Percentiles rank a stretch among this genome's conserved stretches.
Conservation (phyloP, 2,888 invertebrate species). For the Netelia inedita region DNA sequence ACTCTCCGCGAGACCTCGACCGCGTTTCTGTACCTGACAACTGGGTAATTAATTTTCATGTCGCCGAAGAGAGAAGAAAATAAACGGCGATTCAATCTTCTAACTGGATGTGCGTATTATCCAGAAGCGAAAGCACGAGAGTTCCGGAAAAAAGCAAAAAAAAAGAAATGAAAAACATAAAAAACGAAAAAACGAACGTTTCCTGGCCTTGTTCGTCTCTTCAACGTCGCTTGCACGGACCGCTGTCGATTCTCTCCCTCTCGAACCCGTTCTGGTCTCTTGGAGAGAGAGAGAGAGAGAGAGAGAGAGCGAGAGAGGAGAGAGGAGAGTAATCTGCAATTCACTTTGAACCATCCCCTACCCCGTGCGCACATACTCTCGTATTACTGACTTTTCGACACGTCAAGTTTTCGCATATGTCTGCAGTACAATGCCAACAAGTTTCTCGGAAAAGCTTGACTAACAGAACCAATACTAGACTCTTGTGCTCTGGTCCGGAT, state of each 20-base stretch:
- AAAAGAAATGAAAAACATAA: background rate
- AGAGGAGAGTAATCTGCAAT: constrained; percentile 53
- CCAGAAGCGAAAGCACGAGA: constrained; percentile 5
- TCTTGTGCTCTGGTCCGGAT: constrained; percentile 18
- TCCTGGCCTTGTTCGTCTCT: constrained; percentile 53
- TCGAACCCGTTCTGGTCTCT: constrained; percentile 46
- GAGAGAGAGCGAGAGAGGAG: too few species aligned
- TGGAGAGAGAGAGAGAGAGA: background rate
- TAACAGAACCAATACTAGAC: constrained; percentile 57
- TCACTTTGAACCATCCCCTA: constrained; percentile 49
- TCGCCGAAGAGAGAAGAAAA: constrained; percentile 77
- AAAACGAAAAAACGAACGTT: constrained; percentile 14
- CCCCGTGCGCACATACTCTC: background rate
- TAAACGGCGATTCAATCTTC: constrained; percentile 78
- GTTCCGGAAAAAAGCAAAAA: constrained; percentile 26
- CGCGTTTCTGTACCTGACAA: constrained; percentile 81
- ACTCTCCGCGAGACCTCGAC: constrained; percentile 69
- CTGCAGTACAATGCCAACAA: constrained; percentile 47
- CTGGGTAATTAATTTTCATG: constrained; percentile 83
- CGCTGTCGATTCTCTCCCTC: constrained; percentile 59
- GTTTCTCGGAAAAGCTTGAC: constrained; percentile 50
- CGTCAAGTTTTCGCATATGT: constrained; percentile 58
- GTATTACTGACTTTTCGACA: constrained; percentile 54
- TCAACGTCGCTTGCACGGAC: constrained; percentile 51
- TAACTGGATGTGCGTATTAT: constrained; percentile 16